phyloP scores from a whole-genome alignment of 2,888 invertebrate genomes.

The Eumerus sabulonum region DNA sequence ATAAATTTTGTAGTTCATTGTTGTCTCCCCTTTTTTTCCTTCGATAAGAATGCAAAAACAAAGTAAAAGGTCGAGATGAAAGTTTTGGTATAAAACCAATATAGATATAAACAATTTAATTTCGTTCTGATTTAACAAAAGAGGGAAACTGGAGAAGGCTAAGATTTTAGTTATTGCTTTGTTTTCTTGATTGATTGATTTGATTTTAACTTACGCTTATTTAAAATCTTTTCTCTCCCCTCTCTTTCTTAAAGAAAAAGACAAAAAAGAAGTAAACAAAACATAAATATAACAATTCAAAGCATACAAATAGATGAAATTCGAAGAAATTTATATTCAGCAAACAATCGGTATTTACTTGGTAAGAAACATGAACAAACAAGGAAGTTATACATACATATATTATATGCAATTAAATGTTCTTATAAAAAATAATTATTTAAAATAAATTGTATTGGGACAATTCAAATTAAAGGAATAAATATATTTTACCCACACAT shows the following conservation, averaged over 20 bases:
- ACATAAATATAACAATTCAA: slow-evolving; percentile 14
- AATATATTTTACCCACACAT: slow-evolving; percentile 60
- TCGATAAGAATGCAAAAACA: too few relatives aligned
- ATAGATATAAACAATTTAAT: too few relatives aligned
- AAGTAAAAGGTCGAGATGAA: too few relatives aligned
- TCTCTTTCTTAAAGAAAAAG: slow-evolving; percentile 15
- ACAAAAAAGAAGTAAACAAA: slow-evolving; percentile 31
- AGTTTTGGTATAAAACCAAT: too few relatives aligned
- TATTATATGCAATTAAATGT: slow-evolving; percentile 61
- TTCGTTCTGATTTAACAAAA: too few relatives aligned
- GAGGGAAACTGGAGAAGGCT: too few relatives aligned
- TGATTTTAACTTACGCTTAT: slow-evolving; percentile 29
- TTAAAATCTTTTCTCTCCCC: slow-evolving; percentile 45
- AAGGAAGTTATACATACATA: slow-evolving; percentile 56
- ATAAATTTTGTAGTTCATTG: too few relatives aligned
- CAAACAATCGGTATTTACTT: slow-evolving; percentile 53
- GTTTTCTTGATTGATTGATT: too few relatives aligned
- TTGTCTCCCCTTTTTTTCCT: too few relatives aligned
- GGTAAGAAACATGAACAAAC: slow-evolving; percentile 34
- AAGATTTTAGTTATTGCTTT: slow-evolving; percentile 4
- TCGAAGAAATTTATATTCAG: slow-evolving; percentile 1
- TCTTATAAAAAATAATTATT: slow-evolving; percentile 54
- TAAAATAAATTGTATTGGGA: slow-evolving; percentile 57
- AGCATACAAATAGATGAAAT: too few relatives aligned
- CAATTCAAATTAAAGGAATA: slow-evolving; percentile 36